Evolutionary conservation across 2,113 vertebrate species (phyloP), one percentile per base, ranked within the genome.

Genomic region (Dolichallabes microphthalmus): DNA sequence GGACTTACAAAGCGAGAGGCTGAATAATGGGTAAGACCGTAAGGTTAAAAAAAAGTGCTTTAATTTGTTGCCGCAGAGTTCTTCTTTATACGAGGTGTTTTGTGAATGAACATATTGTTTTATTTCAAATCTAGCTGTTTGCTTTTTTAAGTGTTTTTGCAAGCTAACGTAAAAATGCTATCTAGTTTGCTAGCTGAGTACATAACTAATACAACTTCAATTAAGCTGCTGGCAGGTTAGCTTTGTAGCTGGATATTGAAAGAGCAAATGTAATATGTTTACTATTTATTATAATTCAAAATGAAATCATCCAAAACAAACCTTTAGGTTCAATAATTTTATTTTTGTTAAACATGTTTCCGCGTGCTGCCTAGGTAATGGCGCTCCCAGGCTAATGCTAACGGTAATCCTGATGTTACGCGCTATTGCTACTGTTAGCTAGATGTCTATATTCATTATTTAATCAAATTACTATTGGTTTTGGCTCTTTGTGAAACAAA

Each of bases 21-120:
- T 85, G 53, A 85, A 87, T 80, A 88, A 87, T 73, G 74, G 88
- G 88, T 89, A 85, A 85, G 85, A 76, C 32, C 9, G 27, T 1
- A 15, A 22, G 25, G 0, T 45, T 32, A 4, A 55, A 8, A 32
- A 32, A 10, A 17, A 19, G 17, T 15, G 7, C 7, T 30, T 55
- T 52, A 32, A 66, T 19, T 50, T 17, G 11, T 52, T 53, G 71
- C 45, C 45, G 45, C 12, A 10, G 22, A 82, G 3, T 32, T 30
- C 1, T 32, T 57, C 30, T 52, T 22, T 35, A 5, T 80, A 25
- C n/a, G 9, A 7, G 25, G 14, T 27, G 50, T 53, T 27, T n/a
- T 30, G 17, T 53, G 13, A 15, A 17, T 53, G 0, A 12, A 19
- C 32, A 39, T 77, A n/a, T 25, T 74, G 32, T 73, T 74, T 8